Conservation (phyloP, 2,113 vertebrate species). For the Crypturellus undulatus region DNA sequence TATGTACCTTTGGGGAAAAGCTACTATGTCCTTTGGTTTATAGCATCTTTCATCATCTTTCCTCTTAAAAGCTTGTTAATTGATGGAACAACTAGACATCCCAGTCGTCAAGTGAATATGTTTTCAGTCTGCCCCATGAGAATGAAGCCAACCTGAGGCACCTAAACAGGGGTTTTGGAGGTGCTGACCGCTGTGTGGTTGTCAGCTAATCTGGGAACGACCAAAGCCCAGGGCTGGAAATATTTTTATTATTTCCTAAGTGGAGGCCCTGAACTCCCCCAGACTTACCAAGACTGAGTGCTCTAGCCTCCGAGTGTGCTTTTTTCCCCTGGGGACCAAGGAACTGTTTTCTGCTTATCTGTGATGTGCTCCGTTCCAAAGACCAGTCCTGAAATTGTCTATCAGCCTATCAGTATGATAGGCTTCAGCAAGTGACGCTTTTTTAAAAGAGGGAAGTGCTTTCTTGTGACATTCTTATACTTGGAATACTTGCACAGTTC, state of each 20-base stretch:
- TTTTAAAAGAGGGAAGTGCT: neutral
- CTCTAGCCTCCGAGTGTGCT: neutral
- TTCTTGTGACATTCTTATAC: fast-evolving
- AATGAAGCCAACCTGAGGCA: neutral
- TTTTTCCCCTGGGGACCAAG: neutral
- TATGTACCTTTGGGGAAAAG: neutral
- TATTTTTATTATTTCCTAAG: neutral
- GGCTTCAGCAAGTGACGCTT: neutral
- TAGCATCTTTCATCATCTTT: neutral
- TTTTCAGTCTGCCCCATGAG: neutral
- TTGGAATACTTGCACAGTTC: neutral
- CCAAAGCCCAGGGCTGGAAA: neutral
- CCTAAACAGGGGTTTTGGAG: neutral
- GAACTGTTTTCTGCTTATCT: neutral
- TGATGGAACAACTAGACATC: neutral
- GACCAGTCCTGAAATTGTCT: neutral
- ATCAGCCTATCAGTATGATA: neutral
- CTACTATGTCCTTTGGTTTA: slow-evolving; percentile 12
- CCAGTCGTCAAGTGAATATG: neutral
- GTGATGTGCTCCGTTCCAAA: neutral
- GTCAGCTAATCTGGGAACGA: neutral
- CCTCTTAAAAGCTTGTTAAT: neutral
- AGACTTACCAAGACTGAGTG: neutral
- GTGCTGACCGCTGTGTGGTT: fast-evolving
- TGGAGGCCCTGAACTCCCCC: neutral